Evolutionary conservation across 30 jellyfish, hydroid and myxozoan genomes (phyloP).

Genomic region (Aurelia sp.): DNA sequence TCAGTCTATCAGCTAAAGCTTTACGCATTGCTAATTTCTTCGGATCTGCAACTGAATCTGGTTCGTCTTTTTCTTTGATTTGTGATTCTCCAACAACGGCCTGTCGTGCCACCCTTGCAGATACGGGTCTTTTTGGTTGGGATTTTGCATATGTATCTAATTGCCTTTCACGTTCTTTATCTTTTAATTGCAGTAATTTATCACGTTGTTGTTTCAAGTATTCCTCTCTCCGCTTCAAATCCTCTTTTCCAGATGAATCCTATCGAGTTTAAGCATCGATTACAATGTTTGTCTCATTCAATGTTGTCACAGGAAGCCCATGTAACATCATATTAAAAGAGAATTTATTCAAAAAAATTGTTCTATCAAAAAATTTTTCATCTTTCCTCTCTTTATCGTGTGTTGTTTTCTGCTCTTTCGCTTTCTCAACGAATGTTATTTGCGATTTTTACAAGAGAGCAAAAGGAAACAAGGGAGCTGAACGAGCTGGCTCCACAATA

Average conservation of each 20-base stretch:
- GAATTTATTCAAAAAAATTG: too few relatives aligned
- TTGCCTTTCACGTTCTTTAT: conserved; percentile 87
- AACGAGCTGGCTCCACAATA: too few relatives aligned
- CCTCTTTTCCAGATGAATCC: conserved; percentile 58
- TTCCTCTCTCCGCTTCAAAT: conserved; percentile 72
- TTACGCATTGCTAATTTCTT: conserved; percentile 79
- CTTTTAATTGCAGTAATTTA: conserved; percentile 73
- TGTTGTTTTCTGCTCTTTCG: too few relatives aligned
- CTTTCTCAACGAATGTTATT: too few relatives aligned
- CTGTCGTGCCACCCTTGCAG: conserved; percentile 91
- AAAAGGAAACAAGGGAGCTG: too few relatives aligned
- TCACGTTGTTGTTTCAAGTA: conserved; percentile 94
- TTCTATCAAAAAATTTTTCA: too few relatives aligned
- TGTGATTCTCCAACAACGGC: conserved; percentile 59
- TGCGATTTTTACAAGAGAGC: too few relatives aligned
- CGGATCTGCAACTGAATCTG: conserved; percentile 39
- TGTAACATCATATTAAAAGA: too few relatives aligned
- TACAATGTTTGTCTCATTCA: too few relatives aligned
- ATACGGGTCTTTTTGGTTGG: conserved; percentile 75
- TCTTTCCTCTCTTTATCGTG: too few relatives aligned
- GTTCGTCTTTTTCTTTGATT: not conserved
- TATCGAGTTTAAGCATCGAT: not conserved
- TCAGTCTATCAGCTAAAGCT: conserved; percentile 91
- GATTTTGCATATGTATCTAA: conserved; percentile 62
- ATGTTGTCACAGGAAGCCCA: too few relatives aligned